A percentile compares a stretch with the other conserved stretches of the same genome.
Conservation (phyloP, 2,888 invertebrate genomes). For the Xestia sexstrigata region DNA sequence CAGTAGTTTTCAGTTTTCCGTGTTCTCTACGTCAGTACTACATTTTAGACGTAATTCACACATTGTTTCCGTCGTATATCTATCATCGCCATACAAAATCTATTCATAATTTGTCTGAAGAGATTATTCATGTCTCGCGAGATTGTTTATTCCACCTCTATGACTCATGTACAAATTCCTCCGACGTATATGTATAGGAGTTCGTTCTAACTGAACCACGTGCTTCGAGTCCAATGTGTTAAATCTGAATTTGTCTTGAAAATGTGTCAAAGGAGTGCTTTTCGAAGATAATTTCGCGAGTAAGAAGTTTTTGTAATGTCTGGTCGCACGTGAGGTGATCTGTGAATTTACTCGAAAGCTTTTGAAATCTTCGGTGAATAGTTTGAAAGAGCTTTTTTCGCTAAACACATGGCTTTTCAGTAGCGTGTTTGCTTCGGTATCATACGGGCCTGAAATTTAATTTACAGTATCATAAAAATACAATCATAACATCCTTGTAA, state of each 20-base stretch:
- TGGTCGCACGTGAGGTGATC: slow-evolving; percentile 42
- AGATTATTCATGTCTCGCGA: slow-evolving; percentile 42
- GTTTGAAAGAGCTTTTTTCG: background rate
- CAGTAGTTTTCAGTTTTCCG: slow-evolving; percentile 10
- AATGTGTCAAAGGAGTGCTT: slow-evolving; percentile 64
- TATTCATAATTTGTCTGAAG: slow-evolving; percentile 50
- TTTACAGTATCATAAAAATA: slow-evolving; percentile 5
- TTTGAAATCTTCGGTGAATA: background rate
- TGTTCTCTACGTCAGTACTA: slow-evolving; percentile 10
- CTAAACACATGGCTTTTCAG: slow-evolving; percentile 6
- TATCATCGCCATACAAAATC: slow-evolving; percentile 46
- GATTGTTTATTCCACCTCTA: slow-evolving; percentile 54
- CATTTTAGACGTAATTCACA: slow-evolving; percentile 21
- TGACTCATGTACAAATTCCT: slow-evolving; percentile 64
- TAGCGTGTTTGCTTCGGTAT: background rate
- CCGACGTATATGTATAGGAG: slow-evolving; percentile 24
- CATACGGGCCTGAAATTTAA: background rate
- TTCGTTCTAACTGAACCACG: slow-evolving; percentile 44
- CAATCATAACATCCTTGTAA: slow-evolving; percentile 16
- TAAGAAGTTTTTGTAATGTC: slow-evolving; percentile 58
- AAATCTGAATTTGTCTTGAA: slow-evolving; percentile 65
- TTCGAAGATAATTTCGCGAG: slow-evolving; percentile 46
- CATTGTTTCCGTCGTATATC: slow-evolving; percentile 21
- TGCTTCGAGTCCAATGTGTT: slow-evolving; percentile 57
- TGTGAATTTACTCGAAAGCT: slow-evolving; percentile 13